Conservation (phyloP, 1,140 invertebrate genomes). For the Oryctes rhinoceros region DNA sequence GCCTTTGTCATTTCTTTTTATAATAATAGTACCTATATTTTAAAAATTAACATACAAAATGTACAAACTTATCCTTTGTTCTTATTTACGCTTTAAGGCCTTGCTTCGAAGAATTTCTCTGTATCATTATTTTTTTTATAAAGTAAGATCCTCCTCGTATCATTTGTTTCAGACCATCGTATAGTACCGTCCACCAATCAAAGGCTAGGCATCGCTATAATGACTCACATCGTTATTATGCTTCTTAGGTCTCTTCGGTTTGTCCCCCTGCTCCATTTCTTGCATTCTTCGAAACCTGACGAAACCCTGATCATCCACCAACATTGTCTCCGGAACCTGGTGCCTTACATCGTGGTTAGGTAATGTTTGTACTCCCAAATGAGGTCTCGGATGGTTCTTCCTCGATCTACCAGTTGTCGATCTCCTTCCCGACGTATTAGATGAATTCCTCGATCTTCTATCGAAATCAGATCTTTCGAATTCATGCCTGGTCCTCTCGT, state of each 20-base stretch:
- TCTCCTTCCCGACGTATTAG: constrained; percentile 57
- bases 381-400: constrained; percentile 54
- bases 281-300: constrained; percentile 74
- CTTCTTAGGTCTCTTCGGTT: constrained; percentile 50
- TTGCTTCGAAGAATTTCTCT: neutral
- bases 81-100: neutral
- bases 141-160: too few species aligned
- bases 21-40: constrained; percentile 17
- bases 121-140: neutral
- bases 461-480: constrained; percentile 64
- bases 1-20: neutral
- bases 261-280: constrained; percentile 49
- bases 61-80: constrained; percentile 15
- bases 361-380: constrained; percentile 58
- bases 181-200: constrained; percentile 1
- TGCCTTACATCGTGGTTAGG: constrained; percentile 57
- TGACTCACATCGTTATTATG: constrained; percentile 55
- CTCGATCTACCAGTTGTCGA: constrained; percentile 54
- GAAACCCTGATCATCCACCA: constrained; percentile 86
- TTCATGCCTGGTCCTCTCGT: constrained; percentile 63
- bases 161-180: neutral
- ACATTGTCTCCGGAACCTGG: constrained; percentile 65
- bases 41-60: constrained; percentile 27
- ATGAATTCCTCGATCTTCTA: constrained; percentile 58
- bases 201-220: constrained; percentile 56